Evolutionary conservation across 2,888 invertebrate species (phyloP).

Genomic region (Allygus modestus): DNA sequence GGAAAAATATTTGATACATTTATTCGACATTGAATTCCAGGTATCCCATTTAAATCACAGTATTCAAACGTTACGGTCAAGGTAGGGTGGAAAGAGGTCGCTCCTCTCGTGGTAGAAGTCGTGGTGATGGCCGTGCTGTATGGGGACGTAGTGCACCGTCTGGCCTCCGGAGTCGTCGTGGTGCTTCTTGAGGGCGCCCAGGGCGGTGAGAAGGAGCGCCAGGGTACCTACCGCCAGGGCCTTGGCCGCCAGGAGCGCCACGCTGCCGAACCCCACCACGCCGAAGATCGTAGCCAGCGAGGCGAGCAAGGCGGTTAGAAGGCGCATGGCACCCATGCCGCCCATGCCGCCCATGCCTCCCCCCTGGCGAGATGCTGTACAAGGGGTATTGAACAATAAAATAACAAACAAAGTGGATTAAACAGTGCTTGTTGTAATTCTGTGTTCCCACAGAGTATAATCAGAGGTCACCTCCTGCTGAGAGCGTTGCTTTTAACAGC

Average conservation of each 20-base stretch:
- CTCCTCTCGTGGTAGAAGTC: slow-evolving; percentile 38
- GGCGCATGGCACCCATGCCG: background rate
- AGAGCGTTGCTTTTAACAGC: no score
- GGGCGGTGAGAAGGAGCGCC: slow-evolving; percentile 43
- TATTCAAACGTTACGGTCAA: slow-evolving; percentile 16
- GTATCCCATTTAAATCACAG: no score
- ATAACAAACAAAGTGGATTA: no score
- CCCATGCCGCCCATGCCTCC: background rate
- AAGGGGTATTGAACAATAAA: background rate
- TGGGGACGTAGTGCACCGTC: slow-evolving; percentile 50
- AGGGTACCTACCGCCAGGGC: slow-evolving; percentile 28
- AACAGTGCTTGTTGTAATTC: no score
- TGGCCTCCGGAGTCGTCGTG: slow-evolving; percentile 5
- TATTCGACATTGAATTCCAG: no score
- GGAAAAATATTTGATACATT: no score
- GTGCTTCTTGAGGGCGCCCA: slow-evolving; percentile 26
- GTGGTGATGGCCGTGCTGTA: background rate
- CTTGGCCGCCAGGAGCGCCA: slow-evolving; percentile 46
- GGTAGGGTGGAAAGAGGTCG: slow-evolving; percentile 35
- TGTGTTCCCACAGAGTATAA: no score
- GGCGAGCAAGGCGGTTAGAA: background rate
- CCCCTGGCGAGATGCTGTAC: background rate
- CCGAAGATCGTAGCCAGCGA: background rate
- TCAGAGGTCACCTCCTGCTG: no score
- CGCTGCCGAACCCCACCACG: slow-evolving; percentile 42